Evolutionary conservation across 2,113 vertebrate genomes (phyloP).

Genomic region (Nesoenas mayeri): DNA sequence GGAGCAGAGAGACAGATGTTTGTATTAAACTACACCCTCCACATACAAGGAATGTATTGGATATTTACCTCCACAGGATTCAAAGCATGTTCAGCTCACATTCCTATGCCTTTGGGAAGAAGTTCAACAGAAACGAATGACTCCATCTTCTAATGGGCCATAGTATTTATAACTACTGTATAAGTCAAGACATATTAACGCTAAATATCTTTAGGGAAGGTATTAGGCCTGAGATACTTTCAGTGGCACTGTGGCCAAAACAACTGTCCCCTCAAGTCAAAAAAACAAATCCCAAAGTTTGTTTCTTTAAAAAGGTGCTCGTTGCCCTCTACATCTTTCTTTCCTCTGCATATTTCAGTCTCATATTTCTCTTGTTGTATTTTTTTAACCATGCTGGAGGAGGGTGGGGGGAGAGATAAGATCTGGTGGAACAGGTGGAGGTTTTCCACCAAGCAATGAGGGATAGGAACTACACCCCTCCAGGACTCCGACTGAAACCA

Average conservation of each 20-base stretch:
- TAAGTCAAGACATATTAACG: not conserved
- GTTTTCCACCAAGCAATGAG: not conserved
- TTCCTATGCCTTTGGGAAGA: not conserved
- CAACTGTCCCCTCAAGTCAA: not conserved
- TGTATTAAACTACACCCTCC: not conserved
- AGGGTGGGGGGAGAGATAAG: not conserved
- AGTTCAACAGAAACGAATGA: not conserved
- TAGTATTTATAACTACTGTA: not conserved
- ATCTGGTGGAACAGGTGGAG: not conserved
- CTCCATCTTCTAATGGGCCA: not conserved
- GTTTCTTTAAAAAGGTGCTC: not conserved
- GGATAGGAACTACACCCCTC: not conserved
- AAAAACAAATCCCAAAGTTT: not conserved
- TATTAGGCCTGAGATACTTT: not conserved
- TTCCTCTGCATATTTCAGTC: not conserved
- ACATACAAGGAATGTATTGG: rapidly evolving
- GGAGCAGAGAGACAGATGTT: not conserved
- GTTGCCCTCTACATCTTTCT: not conserved
- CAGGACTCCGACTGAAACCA: not conserved
- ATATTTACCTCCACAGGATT: not conserved
- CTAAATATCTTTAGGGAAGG: not conserved
- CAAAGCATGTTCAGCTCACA: not conserved
- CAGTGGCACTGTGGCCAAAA: not conserved
- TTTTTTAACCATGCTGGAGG: not conserved
- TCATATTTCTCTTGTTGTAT: not conserved